phyloP scores from a whole-genome alignment of 2,797 vertebrate genomes.

The Spheniscus humboldti region DNA sequence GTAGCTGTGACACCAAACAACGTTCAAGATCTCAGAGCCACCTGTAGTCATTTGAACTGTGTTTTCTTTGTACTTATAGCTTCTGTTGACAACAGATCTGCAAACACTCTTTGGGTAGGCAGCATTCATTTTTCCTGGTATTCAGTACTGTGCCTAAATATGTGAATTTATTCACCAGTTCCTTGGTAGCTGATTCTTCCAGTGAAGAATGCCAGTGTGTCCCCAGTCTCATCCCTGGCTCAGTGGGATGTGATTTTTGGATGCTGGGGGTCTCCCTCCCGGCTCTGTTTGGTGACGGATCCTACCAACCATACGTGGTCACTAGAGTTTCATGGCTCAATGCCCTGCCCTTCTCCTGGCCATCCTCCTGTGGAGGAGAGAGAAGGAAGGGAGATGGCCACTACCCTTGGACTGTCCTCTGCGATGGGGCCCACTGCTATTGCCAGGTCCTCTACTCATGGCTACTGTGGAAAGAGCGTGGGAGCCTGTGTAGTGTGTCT shows the following conservation, averaged over 20 bases:
- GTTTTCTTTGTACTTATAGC: neutral
- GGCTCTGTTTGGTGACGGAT: neutral
- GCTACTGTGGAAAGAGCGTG: neutral
- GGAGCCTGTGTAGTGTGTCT: neutral
- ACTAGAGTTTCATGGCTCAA: neutral
- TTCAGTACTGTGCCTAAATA: neutral
- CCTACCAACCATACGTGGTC: fast-evolving
- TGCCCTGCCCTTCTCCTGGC: neutral
- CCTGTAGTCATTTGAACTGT: neutral
- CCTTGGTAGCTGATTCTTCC: neutral
- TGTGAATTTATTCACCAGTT: neutral
- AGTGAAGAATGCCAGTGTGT: neutral
- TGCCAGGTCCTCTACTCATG: neutral
- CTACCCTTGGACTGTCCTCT: neutral
- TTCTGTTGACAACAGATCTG: neutral
- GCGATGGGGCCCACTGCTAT: too few species aligned
- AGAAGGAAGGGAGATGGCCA: neutral
- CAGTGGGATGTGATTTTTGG: neutral
- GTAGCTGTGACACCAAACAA: neutral
- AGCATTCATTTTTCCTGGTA: neutral
- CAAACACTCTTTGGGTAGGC: neutral
- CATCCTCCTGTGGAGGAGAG: neutral
- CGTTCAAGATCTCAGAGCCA: fast-evolving
- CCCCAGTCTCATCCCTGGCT: neutral
- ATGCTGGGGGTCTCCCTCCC: neutral